Evolutionary conservation across 2,888 invertebrate genomes (phyloP), one percentile per base, ranked within the genome.

Genomic region (Pherbina coryleti): DNA sequence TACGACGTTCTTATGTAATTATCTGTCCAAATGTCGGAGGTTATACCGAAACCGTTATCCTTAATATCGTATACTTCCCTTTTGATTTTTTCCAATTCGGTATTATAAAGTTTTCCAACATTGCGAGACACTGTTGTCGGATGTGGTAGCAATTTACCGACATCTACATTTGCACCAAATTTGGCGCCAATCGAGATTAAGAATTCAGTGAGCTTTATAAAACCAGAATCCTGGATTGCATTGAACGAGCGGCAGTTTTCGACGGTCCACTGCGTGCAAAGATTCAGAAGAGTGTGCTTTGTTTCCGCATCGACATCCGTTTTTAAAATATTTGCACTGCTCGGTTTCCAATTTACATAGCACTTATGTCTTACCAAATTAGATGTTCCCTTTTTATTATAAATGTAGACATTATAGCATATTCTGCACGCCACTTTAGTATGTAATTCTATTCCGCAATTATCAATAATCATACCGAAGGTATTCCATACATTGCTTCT

Each of bases 221-320:
- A 37, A 5, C 37, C 37, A 37, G 37, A 37, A 7, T 37, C 37
- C 1, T 37, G 1, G 7, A 37, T 44, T 14, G 79, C 55, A 74
- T 75, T 75, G 17, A 80, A 73, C 8, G 78, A 34, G 53, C 79
- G 67, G 25, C 79, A 80, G 67, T 80, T 79, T 37, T 78, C 64
- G 64, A 81, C 14, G 11, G 49, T 62, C 81, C 81, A 81, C 75
- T 80, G 66, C 25, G 79, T 80, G n/a, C 77, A 28, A 55, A 80
- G 53, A 44, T 53, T 49, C 53, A 70, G 53, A 8, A 37, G 28
- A 55, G 74, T 70, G 9, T 75, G 55, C 57, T 80, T 79, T n/a
- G 60, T 69, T 64, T 67, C 76, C 9, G 57, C 17, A 66, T 72
- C 62, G 28, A 79, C 78, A 53, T 79, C 75, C 14, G 64, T 69